Base-by-base conservation (phyloP, 2,888 invertebrate genomes). In the Callyntrura guangdongensis region DNA sequence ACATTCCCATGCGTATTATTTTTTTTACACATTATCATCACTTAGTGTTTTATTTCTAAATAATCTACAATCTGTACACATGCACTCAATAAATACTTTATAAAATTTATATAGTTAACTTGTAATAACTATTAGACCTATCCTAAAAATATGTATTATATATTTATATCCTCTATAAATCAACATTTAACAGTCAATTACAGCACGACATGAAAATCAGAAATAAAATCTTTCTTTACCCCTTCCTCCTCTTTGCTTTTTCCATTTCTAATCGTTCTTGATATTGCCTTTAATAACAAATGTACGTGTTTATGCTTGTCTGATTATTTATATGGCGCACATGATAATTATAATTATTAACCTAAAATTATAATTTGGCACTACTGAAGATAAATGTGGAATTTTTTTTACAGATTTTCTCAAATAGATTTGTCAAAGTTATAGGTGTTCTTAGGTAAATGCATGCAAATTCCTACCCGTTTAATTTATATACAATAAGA, bases 311-410 rank as follows among this genome's bases (percentile, higher is more conserved):
- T 56, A 72, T 72, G 36, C 47, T 47, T 72, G 72, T 72, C 12
- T 45, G 49, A 72, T 83, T n/a, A n/a, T n/a, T n/a, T 69, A 47
- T 86, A 86, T 86, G 64, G 64, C 77, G 64, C 77, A 56, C 77
- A 77, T 61, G n/a, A n/a, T 25, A 64, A 72, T 47, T 86, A 25
- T 64, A 14, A n/a, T n/a, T 67, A 22, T 20, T 85, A 61, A 5
- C 59, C 17, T 74, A 17, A 25, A 45, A 84, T 84, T n/a, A 47
- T 86, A 77, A 45, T 89, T 89, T 89, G 89, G 89, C 89, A 89
- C 89, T 89, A 89, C 67, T 64, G 85, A 89, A 89, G 77, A 45
- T 85, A 56, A 12, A n/a, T 17, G 22, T 22, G 12, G n/a, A 4
- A 49, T 49, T 77, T 49, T 17, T 53, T 20, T 45, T 77, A 77